These are phyloP conservation scores for Myotis myotis DNA, from an alignment of 2,797 vertebrate genomes.

Conservation along the genomic window DNA sequence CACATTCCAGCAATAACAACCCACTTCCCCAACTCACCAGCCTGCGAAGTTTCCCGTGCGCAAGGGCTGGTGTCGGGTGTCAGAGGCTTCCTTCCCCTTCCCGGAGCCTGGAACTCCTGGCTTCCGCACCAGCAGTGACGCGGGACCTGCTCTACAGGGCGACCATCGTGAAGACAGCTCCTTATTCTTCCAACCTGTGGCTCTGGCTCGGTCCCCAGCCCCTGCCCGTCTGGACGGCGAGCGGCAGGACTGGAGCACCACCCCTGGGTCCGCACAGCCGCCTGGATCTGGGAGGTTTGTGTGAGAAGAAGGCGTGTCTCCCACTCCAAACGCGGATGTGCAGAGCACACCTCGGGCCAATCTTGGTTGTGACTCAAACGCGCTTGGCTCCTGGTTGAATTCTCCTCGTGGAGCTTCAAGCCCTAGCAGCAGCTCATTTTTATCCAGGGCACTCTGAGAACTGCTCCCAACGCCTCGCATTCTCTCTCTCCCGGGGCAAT, in stretches of 20 bases:
- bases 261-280: constrained; percentile 52
- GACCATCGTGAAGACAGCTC: background rate
- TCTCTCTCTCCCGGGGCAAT: rapidly evolving
- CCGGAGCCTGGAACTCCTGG: background rate
- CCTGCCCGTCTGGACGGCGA: background rate
- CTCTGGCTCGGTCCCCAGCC: background rate
- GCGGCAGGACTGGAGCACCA: constrained; percentile 66
- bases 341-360: constrained; percentile 67
- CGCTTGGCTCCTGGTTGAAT: background rate
- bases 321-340: constrained; percentile 68
- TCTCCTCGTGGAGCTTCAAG: background rate
- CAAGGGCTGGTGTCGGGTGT: constrained; percentile 36
- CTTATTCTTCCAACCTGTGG: constrained; percentile 10
- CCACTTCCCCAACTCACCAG: constrained; percentile 68
- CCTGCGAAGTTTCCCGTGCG: background rate
- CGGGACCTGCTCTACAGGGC: background rate
- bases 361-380: constrained; percentile 72
- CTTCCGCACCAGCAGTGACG: background rate
- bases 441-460: background rate
- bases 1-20: background rate
- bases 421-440: background rate
- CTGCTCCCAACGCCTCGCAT: background rate
- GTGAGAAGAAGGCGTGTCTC: constrained; percentile 79
- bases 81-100: background rate
- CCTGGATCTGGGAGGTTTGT: constrained; percentile 51